These are phyloP conservation scores for Aleiodes alternator DNA, from an alignment of 2,888 invertebrate species.

Conservation along the genomic window DNA sequence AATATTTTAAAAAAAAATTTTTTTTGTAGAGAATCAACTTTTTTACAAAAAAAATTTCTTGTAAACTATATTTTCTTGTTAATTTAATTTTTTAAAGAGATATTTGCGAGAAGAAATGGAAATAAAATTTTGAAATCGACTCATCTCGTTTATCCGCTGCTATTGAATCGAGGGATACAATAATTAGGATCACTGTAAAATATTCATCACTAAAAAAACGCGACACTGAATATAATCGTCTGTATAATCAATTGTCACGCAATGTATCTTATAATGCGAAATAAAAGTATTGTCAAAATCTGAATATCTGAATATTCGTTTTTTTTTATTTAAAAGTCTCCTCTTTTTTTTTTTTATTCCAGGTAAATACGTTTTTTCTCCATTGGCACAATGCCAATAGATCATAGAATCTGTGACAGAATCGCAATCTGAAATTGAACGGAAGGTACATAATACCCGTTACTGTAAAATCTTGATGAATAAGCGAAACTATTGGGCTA, in stretches of 20 bases:
- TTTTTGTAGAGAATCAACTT: too few species aligned
- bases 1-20: too few species aligned
- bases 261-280: constrained; percentile 73
- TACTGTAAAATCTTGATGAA: constrained; percentile 13
- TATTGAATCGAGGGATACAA: constrained; percentile 32
- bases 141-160: too few species aligned
- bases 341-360: background rate
- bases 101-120: too few species aligned
- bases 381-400: constrained; percentile 22
- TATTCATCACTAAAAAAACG: constrained; percentile 58
- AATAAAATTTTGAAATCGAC: too few species aligned
- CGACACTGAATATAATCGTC: constrained; percentile 67
- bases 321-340: background rate
- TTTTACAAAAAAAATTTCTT: too few species aligned
- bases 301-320: constrained; percentile 10
- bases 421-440: constrained; percentile 37
- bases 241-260: constrained; percentile 74
- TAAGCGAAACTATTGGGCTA: constrained; percentile 8
- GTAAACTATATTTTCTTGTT: too few species aligned
- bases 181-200: constrained; percentile 58
- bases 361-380: background rate
- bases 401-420: constrained; percentile 34
- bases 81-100: too few species aligned
- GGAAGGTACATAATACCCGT: constrained; percentile 25
- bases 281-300: constrained; percentile 62